phyloP scores from a whole-genome alignment of 1,140 invertebrate genomes.

The Tetraneura akinire region DNA sequence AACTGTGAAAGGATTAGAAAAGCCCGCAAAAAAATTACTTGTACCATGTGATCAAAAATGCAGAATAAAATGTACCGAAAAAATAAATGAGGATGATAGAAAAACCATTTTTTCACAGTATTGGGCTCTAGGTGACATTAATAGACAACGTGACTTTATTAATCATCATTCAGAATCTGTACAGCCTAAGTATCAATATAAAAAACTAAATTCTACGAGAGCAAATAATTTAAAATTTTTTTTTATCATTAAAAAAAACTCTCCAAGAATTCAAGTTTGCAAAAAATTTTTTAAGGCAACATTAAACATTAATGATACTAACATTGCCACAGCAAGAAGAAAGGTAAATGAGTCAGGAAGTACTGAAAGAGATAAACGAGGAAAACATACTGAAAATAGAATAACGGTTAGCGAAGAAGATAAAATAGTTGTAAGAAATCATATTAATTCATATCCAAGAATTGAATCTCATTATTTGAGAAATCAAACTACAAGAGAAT shows the following conservation, averaged over 20 bases:
- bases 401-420: neutral
- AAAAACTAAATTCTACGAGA: neutral
- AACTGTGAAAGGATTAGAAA: neutral
- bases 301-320: neutral
- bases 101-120: neutral
- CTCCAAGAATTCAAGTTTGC: neutral
- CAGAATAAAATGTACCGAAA: slow-evolving; percentile 2
- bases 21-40: neutral
- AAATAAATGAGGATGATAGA: neutral
- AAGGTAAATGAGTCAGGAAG: neutral
- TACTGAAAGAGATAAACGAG: slow-evolving; percentile 5
- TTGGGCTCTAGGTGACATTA: neutral
- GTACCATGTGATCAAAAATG: neutral
- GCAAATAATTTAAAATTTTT: neutral
- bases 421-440: neutral
- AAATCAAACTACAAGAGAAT: slow-evolving; percentile 10
- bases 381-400: neutral
- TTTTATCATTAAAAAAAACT: neutral
- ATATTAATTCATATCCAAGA: slow-evolving; percentile 18
- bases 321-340: slow-evolving; percentile 14
- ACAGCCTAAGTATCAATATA: neutral
- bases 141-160: slow-evolving; percentile 1
- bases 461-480: neutral
- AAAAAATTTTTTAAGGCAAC: neutral
- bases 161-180: neutral